Conservation (phyloP, 1,140 invertebrate genomes). For the Hypothenemus hampei region DNA sequence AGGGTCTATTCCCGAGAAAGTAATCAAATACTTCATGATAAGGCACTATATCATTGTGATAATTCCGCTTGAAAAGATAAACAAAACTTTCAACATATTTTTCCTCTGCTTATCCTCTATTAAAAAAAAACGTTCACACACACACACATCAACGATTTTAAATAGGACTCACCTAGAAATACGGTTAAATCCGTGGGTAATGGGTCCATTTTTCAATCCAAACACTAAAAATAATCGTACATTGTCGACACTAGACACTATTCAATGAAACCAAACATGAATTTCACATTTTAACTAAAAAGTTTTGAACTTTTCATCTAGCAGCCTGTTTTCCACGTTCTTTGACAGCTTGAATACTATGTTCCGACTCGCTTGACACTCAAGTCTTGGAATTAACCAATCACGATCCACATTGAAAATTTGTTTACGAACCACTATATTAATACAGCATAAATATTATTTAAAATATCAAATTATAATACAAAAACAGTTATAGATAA, state of each 20-base stretch:
- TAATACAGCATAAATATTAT: too few species aligned
- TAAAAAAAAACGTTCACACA: slow-evolving; percentile 13
- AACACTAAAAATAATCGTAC: slow-evolving; percentile 22
- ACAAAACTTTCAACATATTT: slow-evolving; percentile 22
- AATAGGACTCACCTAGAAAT: slow-evolving; percentile 37
- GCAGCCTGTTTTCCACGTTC: slow-evolving; percentile 31
- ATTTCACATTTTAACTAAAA: slow-evolving; percentile 29
- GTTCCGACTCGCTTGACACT: too few species aligned
- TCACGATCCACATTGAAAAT: too few species aligned
- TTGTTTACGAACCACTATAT: too few species aligned
- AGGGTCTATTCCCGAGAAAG: slow-evolving; percentile 5
- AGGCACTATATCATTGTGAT: not conserved
- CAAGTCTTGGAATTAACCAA: too few species aligned
- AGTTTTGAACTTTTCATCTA: slow-evolving; percentile 27
- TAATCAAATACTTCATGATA: slow-evolving; percentile 4
- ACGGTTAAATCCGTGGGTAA: slow-evolving; percentile 38
- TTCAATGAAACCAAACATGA: slow-evolving; percentile 16
- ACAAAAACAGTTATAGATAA: too few species aligned
- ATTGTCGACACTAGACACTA: slow-evolving; percentile 19
- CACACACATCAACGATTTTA: too few species aligned
- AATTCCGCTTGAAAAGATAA: slow-evolving; percentile 10
- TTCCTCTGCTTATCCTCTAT: not conserved
- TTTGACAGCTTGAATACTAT: slow-evolving; percentile 30
- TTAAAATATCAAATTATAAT: too few species aligned
- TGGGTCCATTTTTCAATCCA: slow-evolving; percentile 34